Conservation (phyloP, 2,888 invertebrate genomes). For the Myopa tessellatipennis region DNA sequence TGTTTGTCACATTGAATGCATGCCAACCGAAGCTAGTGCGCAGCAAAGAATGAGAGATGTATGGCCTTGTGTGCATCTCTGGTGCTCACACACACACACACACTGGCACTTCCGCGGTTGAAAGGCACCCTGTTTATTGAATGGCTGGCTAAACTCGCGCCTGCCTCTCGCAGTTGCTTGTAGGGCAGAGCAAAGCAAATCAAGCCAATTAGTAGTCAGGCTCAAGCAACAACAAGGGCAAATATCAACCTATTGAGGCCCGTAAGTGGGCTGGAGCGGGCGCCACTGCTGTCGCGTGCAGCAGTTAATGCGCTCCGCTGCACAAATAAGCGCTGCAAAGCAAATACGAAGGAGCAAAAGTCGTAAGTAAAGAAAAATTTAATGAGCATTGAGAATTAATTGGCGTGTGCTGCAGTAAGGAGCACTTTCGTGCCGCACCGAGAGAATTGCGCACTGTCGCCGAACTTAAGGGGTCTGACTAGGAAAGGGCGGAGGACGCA, state of each 20-base stretch:
- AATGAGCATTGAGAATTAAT: conserved; percentile 51
- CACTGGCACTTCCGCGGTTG: background rate
- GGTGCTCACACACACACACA: background rate
- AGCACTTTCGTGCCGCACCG: background rate
- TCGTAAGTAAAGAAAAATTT: conserved; percentile 43
- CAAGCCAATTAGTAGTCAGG: conserved; percentile 33
- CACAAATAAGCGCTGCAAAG: conserved; percentile 32
- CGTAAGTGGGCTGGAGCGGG: background rate
- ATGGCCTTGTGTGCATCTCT: background rate
- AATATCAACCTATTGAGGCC: conserved; percentile 11
- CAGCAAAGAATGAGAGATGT: too few relatives aligned
- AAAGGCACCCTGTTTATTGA: conserved; percentile 21
- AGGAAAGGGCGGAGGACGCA: background rate
- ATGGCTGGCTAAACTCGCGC: background rate
- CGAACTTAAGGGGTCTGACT: background rate
- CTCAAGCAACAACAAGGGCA: conserved; percentile 24
- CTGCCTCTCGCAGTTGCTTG: background rate
- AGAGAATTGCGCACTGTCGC: background rate
- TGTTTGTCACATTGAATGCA: background rate
- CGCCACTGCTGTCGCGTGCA: conserved; percentile 6
- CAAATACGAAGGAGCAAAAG: conserved; percentile 30
- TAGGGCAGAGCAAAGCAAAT: conserved; percentile 15
- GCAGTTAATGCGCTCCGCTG: conserved; percentile 30
- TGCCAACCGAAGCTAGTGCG: too few relatives aligned
- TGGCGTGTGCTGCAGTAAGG: conserved; percentile 42